These are phyloP conservation scores for Aporophyla nigra DNA, from an alignment of 2,888 invertebrate genomes.

Conservation along the genomic window DNA sequence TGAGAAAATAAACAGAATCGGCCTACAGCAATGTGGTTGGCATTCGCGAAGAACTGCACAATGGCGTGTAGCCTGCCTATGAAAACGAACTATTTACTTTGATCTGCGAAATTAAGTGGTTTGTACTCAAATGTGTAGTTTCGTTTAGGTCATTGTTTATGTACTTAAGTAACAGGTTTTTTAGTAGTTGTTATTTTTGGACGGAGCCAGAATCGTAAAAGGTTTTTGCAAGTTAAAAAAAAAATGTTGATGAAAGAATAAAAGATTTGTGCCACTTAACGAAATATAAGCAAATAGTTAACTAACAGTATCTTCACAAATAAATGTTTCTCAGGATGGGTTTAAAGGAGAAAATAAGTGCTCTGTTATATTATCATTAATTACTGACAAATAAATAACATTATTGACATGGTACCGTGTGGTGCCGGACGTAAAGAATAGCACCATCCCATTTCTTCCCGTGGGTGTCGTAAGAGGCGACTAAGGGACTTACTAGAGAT, in stretches of 20 bases:
- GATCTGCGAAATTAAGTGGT: conserved; percentile 34
- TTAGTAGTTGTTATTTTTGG: background rate
- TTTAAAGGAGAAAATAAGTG: no score
- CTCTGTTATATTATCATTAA: no score
- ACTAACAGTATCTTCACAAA: background rate
- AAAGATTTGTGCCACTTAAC: background rate
- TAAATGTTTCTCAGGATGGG: background rate
- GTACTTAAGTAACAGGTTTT: conserved; percentile 1
- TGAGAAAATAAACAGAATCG: conserved; percentile 51
- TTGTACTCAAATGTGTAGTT: background rate
- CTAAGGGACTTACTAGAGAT: no score
- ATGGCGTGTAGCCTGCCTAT: conserved; percentile 7
- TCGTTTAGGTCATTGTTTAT: background rate
- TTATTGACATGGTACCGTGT: no score
- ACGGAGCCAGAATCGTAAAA: background rate
- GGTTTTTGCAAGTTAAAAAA: background rate
- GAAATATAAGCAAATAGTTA: background rate
- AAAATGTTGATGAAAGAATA: background rate
- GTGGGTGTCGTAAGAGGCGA: no score
- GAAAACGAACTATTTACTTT: conserved; percentile 37
- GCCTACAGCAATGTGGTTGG: conserved; percentile 11
- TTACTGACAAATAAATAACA: no score
- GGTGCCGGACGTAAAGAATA: no score
- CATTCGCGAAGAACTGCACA: conserved; percentile 15
- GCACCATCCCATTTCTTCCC: no score